Evolutionary conservation across 2,888 invertebrate genomes (phyloP), one percentile per base, ranked within the genome.

Genomic region (Harmothoe impar): DNA sequence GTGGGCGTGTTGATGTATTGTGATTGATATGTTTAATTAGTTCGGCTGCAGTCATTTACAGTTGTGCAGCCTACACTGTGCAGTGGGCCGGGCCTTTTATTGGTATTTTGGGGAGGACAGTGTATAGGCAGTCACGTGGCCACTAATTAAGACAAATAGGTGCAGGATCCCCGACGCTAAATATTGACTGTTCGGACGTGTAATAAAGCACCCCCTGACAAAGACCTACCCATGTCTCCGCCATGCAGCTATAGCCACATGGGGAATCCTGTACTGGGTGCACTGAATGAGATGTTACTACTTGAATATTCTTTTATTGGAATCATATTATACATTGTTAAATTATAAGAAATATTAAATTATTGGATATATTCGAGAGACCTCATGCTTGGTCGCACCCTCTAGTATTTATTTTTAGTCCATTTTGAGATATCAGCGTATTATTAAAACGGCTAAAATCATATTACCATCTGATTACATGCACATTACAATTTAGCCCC

Each of bases 11-110:
- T 81, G 81, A 43, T 81, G 33, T 81, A 81, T 43, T 81, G 81
- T 81, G 81, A 81, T 81, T 35, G 81, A 81, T 81, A 81, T 43
- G 43, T 81, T 81, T 81, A 81, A 81, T 81, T 81, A 81, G 81
- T 43, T 33, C 35, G 81, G 23, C 81, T 33, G 12, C 35, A 81
- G 81, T 81, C 81, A 43, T 43, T 81, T 43, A 33, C 81, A 81
- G 81, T 43, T 72, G n/a, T 72, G 72, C 62, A 62, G 72, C 29
- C 72, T 15, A 15, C 29, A 15, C 72, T 29, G 72, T 29, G 29
- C 72, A 15, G 15, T 29, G 29, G 72, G 29, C 29, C 72, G 29
- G 72, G 29, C 62, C 62, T 62, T 72, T 72, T 72, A 72, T 72
- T 72, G 72, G 72, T 72, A 62, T 62, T 62, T 72, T 29, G 20